phyloP scores from a whole-genome alignment of 2,797 vertebrate species.

The Anabas testudineus region DNA sequence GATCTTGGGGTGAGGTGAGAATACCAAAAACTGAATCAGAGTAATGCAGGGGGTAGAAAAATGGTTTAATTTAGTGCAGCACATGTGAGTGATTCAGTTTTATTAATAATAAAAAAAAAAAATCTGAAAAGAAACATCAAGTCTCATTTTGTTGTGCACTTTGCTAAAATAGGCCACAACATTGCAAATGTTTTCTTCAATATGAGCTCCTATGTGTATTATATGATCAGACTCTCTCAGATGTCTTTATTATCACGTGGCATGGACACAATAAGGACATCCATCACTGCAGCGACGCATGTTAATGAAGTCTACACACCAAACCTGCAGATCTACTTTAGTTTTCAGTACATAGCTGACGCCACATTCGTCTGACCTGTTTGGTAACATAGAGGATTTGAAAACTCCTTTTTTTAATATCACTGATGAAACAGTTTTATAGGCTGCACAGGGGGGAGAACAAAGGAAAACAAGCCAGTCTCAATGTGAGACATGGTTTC shows the following conservation, averaged over 20 bases:
- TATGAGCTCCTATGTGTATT: neutral
- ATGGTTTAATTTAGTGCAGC: slow-evolving; percentile 19
- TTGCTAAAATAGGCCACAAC: neutral
- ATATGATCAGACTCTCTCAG: neutral
- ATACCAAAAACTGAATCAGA: slow-evolving; percentile 64
- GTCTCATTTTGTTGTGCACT: too few species aligned
- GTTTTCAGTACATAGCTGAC: neutral
- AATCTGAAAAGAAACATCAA: too few species aligned
- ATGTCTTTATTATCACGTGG: neutral
- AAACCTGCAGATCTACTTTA: slow-evolving; percentile 12
- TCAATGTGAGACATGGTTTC: slow-evolving; percentile 43
- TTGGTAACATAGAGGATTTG: slow-evolving; percentile 6
- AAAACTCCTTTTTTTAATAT: slow-evolving; percentile 21
- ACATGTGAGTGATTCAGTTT: slow-evolving; percentile 5
- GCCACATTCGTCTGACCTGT: slow-evolving; percentile 29
- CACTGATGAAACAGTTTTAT: neutral
- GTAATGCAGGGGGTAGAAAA: slow-evolving; percentile 18
- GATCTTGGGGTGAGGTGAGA: slow-evolving; percentile 64
- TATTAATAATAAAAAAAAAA: neutral
- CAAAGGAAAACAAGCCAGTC: slow-evolving; percentile 10
- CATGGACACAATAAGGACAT: neutral
- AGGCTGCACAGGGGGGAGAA: neutral
- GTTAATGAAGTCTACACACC: neutral
- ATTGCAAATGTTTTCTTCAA: neutral
- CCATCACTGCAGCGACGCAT: neutral